A percentile compares a stretch with the other conserved stretches of the same genome.
Evolutionary conservation across 2,797 vertebrate genomes (phyloP).

Genomic region (Esox masquinongy): DNA sequence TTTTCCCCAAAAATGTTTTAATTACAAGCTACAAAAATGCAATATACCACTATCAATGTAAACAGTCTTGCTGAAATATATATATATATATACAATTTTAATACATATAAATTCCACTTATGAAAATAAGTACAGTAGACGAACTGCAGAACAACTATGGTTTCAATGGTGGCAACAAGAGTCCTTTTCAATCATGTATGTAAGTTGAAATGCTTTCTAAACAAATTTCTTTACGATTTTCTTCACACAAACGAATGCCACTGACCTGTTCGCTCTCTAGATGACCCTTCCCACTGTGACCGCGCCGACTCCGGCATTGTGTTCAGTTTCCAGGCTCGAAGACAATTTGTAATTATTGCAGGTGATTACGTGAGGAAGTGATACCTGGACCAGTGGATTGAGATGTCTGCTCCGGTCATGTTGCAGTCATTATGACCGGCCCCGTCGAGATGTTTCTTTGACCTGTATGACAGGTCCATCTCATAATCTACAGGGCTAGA

Average conservation of each 20-base stretch:
- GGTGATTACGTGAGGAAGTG: slow-evolving; percentile 65
- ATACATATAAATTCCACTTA: background rate
- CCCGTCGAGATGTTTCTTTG: slow-evolving; percentile 76
- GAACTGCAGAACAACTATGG: background rate
- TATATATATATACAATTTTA: no score
- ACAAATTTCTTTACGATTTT: background rate
- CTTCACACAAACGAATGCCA: background rate
- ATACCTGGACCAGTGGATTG: slow-evolving; percentile 57
- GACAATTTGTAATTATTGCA: slow-evolving; percentile 73
- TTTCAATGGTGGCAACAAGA: background rate
- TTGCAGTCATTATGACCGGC: slow-evolving; percentile 58
- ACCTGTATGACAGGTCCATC: slow-evolving; percentile 68
- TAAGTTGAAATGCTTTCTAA: background rate
- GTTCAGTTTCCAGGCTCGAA: slow-evolving; percentile 39
- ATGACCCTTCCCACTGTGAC: background rate
- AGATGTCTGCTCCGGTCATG: slow-evolving; percentile 67
- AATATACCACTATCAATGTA: no score
- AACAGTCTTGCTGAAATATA: no score
- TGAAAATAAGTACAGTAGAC: background rate
- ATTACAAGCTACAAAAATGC: no score
- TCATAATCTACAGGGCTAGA: slow-evolving; percentile 76
- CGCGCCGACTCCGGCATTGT: background rate
- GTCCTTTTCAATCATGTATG: background rate
- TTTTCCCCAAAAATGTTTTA: no score
- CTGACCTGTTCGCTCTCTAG: background rate